Evolutionary conservation across 2,888 invertebrate species (phyloP).

Genomic region (Mesoligia furuncula): DNA sequence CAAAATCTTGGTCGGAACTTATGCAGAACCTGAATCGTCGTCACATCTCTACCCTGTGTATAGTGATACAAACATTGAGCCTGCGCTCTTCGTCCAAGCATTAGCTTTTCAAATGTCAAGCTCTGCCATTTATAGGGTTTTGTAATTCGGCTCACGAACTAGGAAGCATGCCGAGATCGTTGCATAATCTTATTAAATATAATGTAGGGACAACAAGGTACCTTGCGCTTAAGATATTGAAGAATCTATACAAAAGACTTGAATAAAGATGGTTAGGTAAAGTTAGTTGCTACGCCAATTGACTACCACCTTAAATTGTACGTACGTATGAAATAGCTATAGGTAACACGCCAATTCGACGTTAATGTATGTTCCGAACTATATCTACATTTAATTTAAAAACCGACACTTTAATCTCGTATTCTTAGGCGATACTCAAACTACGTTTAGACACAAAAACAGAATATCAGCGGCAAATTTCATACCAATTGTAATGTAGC

Average conservation of each 20-base stretch:
- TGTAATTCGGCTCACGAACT: slow-evolving; percentile 66
- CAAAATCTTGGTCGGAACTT: too few species aligned
- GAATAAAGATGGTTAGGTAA: neutral
- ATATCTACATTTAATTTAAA: neutral
- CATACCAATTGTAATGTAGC: too few species aligned
- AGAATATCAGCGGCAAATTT: neutral
- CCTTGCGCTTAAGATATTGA: slow-evolving; percentile 8
- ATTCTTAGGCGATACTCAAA: neutral
- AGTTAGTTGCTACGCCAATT: neutral
- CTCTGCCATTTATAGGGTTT: slow-evolving; percentile 61
- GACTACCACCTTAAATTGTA: too few species aligned
- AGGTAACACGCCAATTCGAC: too few species aligned
- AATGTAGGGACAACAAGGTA: slow-evolving; percentile 21
- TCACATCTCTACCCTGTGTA: slow-evolving; percentile 10
- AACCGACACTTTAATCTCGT: neutral
- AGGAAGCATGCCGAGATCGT: slow-evolving; percentile 55
- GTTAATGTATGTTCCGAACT: too few species aligned
- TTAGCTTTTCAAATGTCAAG: slow-evolving; percentile 74
- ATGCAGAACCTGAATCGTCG: neutral
- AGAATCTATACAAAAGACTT: neutral
- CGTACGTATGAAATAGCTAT: too few species aligned
- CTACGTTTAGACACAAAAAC: neutral
- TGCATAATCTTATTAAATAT: slow-evolving; percentile 57
- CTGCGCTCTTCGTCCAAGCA: slow-evolving; percentile 57
- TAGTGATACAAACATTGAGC: slow-evolving; percentile 42